phyloP scores from a whole-genome alignment of 1,140 invertebrate genomes.

The Macrostomum lignano region DNA sequence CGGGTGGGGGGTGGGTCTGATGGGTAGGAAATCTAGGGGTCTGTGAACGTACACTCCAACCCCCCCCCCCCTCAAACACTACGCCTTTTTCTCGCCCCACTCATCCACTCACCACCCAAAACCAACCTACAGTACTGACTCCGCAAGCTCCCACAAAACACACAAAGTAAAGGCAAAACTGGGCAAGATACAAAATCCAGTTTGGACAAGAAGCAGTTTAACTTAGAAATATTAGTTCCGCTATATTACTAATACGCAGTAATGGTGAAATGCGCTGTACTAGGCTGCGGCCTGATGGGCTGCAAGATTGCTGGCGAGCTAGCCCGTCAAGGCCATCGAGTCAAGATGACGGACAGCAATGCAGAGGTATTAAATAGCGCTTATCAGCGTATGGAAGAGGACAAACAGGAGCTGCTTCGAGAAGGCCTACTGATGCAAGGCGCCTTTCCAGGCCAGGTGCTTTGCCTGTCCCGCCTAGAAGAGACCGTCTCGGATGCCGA shows the following conservation, averaged over 20 bases:
- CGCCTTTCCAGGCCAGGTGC: conserved; percentile 22
- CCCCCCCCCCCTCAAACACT: too few species aligned
- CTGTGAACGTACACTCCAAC: too few species aligned
- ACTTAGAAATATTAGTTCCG: conserved; percentile 1
- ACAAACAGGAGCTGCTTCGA: conserved; percentile 19
- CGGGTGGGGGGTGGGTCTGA: too few species aligned
- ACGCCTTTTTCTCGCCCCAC: too few species aligned
- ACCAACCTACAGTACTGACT: too few species aligned
- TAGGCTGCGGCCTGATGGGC: conserved; percentile 28
- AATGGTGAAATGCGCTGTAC: conserved; percentile 28
- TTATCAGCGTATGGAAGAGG: conserved; percentile 22
- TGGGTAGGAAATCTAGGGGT: too few species aligned
- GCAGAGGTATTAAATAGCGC: conserved; percentile 19
- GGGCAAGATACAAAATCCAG: too few species aligned
- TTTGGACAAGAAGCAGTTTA: too few species aligned
- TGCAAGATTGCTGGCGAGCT: conserved; percentile 29
- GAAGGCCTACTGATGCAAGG: conserved; percentile 22
- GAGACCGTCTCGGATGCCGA: conserved; percentile 28
- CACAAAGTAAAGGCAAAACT: too few species aligned
- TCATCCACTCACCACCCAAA: too few species aligned
- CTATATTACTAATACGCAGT: conserved; percentile 2
- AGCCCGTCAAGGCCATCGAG: conserved; percentile 30
- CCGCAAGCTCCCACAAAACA: too few species aligned
- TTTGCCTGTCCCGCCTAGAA: conserved; percentile 26
- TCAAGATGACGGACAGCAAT: conserved; percentile 27